A percentile compares a stretch with the other conserved stretches of the same genome.
These are phyloP conservation scores for Eristalinus aeneus DNA, from an alignment of 2,888 invertebrate species.

Conservation along the genomic window DNA sequence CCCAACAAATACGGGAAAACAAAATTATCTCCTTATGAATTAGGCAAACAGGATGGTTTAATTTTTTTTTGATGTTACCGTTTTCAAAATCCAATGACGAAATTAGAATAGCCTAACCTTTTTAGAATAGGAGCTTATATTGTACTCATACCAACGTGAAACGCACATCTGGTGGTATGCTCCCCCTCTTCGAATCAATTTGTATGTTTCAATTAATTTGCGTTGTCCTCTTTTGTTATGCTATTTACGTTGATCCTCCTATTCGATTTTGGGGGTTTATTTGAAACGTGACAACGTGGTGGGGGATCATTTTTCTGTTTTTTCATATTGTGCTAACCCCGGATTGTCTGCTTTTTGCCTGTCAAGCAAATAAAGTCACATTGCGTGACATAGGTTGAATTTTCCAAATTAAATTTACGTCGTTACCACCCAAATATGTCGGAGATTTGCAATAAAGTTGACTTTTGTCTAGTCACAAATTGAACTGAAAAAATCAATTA, in stretches of 20 bases:
- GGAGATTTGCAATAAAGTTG: background rate
- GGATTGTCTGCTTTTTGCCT: background rate
- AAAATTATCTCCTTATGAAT: constrained; percentile 50
- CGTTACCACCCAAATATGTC: background rate
- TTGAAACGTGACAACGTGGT: background rate
- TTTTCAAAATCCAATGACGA: constrained; percentile 10
- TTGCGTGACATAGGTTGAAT: background rate
- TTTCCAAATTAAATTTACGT: background rate
- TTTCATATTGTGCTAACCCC: background rate
- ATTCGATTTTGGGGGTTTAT: constrained; percentile 2
- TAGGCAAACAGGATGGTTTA: constrained; percentile 44
- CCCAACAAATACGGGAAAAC: constrained; percentile 29
- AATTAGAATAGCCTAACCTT: constrained; percentile 8
- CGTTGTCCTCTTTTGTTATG: constrained; percentile 1
- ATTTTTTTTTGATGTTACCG: constrained; percentile 15
- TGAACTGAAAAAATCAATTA: too few relatives aligned
- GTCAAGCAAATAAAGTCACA: background rate
- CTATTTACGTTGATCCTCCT: background rate
- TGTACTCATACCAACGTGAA: background rate
- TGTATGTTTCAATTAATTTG: constrained; percentile 58
- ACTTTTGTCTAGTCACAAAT: background rate
- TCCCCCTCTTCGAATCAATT: background rate
- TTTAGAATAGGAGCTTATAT: background rate
- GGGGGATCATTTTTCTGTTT: background rate
- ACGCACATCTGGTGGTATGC: background rate